These are phyloP conservation scores for Drosophila quadrilineata DNA, from an alignment of 1,140 invertebrate genomes.

Conservation along the genomic window DNA sequence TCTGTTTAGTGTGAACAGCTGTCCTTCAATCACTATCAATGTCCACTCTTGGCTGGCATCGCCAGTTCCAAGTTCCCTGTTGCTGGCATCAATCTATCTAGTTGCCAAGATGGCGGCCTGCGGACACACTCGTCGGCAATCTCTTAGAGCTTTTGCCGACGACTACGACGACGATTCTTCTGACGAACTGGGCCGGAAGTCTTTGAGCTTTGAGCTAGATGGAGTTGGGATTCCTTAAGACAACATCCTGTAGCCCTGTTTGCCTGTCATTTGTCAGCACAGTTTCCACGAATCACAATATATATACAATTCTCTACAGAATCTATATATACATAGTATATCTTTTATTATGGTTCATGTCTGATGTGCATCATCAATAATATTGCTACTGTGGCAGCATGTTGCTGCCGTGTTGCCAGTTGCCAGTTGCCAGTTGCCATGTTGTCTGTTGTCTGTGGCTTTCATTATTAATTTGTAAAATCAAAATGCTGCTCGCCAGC, in stretches of 20 bases:
- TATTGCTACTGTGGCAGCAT: constrained; percentile 59
- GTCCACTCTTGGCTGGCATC: constrained; percentile 37
- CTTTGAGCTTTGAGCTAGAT: constrained; percentile 27
- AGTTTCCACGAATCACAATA: constrained; percentile 56
- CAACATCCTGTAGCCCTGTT: constrained; percentile 20
- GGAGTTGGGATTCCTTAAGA: background rate
- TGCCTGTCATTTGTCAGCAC: constrained; percentile 69
- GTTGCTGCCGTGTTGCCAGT: background rate
- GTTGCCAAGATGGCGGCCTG: constrained; percentile 62
- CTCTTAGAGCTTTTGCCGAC: constrained; percentile 56
- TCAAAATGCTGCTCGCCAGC: constrained; percentile 65
- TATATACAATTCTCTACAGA: constrained; percentile 1
- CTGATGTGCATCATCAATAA: constrained; percentile 74
- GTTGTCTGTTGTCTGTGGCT: constrained; percentile 10
- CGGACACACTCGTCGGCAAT: no score
- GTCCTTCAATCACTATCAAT: constrained; percentile 78
- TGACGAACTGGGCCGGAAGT: constrained; percentile 73
- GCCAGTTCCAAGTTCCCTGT: constrained; percentile 33
- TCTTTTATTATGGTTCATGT: constrained; percentile 4
- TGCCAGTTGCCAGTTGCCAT: background rate
- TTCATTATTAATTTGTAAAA: constrained; percentile 79
- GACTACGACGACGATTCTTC: constrained; percentile 64
- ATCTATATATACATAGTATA: constrained; percentile 4
- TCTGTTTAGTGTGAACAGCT: constrained; percentile 72
- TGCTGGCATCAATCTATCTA: constrained; percentile 59